Conservation (phyloP, 2,888 invertebrate genomes). For the Amblyteles armatorius region DNA sequence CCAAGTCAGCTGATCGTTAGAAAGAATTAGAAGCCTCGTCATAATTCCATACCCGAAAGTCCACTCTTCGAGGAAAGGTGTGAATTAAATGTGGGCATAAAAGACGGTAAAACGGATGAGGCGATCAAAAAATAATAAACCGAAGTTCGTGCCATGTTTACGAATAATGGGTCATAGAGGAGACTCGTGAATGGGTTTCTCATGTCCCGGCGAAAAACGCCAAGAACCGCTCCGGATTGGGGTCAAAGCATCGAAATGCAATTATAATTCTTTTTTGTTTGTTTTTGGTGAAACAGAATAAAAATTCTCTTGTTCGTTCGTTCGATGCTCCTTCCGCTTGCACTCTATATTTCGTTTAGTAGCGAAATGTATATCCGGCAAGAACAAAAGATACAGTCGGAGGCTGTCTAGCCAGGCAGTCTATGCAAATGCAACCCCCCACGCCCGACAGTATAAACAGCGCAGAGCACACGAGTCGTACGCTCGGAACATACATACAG, state of each 20-base stretch:
- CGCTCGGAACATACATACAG: slow-evolving; percentile 35
- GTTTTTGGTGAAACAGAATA: background rate
- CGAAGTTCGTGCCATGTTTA: slow-evolving; percentile 26
- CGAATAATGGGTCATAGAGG: slow-evolving; percentile 17
- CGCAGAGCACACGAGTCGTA: slow-evolving; percentile 17
- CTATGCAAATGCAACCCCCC: slow-evolving; percentile 40
- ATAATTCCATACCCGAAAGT: slow-evolving; percentile 69
- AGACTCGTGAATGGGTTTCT: slow-evolving; percentile 44
- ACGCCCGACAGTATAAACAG: slow-evolving; percentile 19
- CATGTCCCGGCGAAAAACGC: slow-evolving; percentile 18
- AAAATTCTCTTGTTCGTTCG: background rate
- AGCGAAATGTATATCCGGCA: slow-evolving; percentile 5
- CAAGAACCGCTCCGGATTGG: background rate
- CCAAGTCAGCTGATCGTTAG: background rate
- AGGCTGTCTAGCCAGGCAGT: slow-evolving; percentile 25
- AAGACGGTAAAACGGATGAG: slow-evolving; percentile 61
- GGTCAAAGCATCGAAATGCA: slow-evolving; percentile 35
- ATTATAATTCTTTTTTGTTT: background rate
- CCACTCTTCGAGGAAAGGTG: slow-evolving; percentile 72
- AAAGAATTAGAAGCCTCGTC: background rate
- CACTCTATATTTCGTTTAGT: slow-evolving; percentile 25
- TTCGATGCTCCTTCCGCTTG: slow-evolving; percentile 1
- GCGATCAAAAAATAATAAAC: slow-evolving; percentile 55
- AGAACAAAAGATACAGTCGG: slow-evolving; percentile 35
- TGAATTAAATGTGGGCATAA: slow-evolving; percentile 57